Percentiles rank a stretch among this genome's conserved stretches.
These are phyloP conservation scores for Cephus spinipes DNA, from an alignment of 2,888 invertebrate genomes.

Conservation along the genomic window DNA sequence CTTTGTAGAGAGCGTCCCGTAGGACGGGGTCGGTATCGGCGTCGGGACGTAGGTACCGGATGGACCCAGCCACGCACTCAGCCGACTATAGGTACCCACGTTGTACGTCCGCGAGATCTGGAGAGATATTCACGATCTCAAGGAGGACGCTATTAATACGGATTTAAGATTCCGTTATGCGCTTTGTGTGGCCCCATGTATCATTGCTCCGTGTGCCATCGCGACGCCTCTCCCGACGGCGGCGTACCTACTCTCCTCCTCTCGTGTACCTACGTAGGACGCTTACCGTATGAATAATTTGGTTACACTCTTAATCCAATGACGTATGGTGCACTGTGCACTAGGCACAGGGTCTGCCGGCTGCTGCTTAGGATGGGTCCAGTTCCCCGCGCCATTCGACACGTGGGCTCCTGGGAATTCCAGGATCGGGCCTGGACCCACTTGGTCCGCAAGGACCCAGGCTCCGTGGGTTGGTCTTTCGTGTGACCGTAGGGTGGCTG, in stretches of 20 bases:
- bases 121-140: conserved; percentile 11
- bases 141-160: conserved; percentile 55
- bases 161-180: conserved; percentile 59
- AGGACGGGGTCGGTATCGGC: background rate
- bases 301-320: conserved; percentile 58
- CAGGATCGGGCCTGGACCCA: background rate
- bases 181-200: conserved; percentile 62
- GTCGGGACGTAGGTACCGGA: background rate
- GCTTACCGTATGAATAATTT: conserved; percentile 57
- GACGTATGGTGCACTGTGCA: conserved; percentile 39
- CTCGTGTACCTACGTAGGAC: conserved; percentile 24
- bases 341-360: background rate
- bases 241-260: background rate
- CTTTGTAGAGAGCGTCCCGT: conserved; percentile 12
- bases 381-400: background rate
- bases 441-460: background rate
- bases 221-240: background rate
- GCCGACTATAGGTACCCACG: background rate
- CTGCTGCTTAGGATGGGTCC: background rate
- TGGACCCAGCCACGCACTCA: background rate
- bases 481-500: background rate
- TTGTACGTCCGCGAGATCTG: background rate
- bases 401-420: background rate
- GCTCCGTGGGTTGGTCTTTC: background rate
- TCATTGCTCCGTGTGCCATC: conserved; percentile 27